These are phyloP conservation scores for Arctocebus calabarensis DNA, from an alignment of 2,797 vertebrate species.

Conservation along the genomic window DNA sequence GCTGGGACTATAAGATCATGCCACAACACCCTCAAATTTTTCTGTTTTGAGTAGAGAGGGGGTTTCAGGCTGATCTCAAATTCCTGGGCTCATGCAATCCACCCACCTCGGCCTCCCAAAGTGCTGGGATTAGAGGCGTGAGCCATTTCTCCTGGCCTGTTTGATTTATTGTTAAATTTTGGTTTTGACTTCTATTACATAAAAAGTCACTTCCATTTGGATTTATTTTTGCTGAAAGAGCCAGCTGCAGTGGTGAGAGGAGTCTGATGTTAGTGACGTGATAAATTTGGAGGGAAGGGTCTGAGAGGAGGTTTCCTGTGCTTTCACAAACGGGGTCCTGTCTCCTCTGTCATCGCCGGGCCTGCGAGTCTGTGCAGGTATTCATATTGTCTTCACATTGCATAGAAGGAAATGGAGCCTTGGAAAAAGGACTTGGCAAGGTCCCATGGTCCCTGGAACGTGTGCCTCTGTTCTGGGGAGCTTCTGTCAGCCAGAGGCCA, in stretches of 20 bases:
- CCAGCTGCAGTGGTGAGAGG: background rate
- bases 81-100: background rate
- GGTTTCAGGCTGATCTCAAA: background rate
- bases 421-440: background rate
- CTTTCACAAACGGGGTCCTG: background rate
- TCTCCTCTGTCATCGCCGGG: too few species aligned
- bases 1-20: background rate
- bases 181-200: background rate
- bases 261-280: background rate
- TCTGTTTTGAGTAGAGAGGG: background rate
- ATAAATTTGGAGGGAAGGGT: background rate
- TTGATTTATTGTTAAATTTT: conserved; percentile 39
- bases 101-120: background rate
- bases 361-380: background rate
- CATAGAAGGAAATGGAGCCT: background rate
- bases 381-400: background rate
- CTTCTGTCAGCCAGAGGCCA: background rate
- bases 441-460: background rate
- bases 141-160: background rate
- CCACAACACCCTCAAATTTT: background rate
- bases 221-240: background rate
- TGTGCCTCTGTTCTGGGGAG: background rate
- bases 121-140: background rate
- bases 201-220: background rate
- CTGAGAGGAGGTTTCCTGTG: background rate